Evolutionary conservation across 2,888 invertebrate species (phyloP).

Genomic region (Acrobasis repandana): DNA sequence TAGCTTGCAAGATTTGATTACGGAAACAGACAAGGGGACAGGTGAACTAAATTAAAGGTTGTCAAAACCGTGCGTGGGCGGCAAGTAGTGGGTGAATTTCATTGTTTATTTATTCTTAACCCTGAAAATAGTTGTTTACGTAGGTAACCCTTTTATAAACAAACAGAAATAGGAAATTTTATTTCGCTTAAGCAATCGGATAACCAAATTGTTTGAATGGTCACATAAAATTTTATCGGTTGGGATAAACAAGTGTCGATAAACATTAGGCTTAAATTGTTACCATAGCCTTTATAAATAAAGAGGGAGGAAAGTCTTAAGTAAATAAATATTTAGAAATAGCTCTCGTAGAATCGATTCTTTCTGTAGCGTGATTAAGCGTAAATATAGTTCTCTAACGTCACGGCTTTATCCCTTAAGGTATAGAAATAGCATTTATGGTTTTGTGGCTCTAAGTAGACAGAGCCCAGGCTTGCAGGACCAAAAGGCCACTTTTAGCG

Average conservation of each 20-base stretch:
- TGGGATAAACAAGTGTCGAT: conserved; percentile 22
- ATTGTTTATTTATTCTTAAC: neutral
- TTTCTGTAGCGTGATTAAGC: too few species aligned
- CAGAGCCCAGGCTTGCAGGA: too few species aligned
- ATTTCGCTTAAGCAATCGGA: neutral
- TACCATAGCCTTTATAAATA: neutral
- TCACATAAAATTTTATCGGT: conserved; percentile 29
- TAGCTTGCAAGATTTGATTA: too few species aligned
- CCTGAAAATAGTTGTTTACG: neutral
- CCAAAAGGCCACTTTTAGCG: too few species aligned
- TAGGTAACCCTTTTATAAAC: neutral
- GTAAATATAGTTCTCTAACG: too few species aligned
- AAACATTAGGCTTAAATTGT: conserved; percentile 12
- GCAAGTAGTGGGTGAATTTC: neutral
- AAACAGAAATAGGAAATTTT: neutral
- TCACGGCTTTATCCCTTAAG: too few species aligned
- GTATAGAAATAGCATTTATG: too few species aligned
- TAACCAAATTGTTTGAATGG: conserved; percentile 5
- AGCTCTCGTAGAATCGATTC: too few species aligned
- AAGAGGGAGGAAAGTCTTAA: neutral
- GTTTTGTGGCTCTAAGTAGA: too few species aligned
- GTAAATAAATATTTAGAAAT: too few species aligned
- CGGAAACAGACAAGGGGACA: too few species aligned
- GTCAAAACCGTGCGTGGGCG: neutral
- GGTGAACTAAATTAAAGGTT: too few species aligned